Conservation (phyloP, 2,797 vertebrate genomes). For the Kryptolebias ocellatus region DNA sequence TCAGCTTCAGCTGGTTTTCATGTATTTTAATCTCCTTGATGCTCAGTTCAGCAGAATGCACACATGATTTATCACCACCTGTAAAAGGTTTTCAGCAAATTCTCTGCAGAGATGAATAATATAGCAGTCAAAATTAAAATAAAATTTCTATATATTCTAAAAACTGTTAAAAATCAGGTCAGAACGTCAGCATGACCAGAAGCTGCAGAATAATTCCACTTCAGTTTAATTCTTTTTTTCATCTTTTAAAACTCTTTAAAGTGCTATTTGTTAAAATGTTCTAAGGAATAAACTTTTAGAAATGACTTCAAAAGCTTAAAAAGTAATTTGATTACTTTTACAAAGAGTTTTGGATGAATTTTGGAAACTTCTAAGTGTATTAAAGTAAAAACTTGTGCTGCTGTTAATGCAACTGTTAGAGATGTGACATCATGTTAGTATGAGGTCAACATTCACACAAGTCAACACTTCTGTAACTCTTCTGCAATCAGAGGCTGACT, state of each 20-base stretch:
- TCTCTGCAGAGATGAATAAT: too few species aligned
- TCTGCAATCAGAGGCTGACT: conserved; percentile 77
- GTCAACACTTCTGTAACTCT: conserved; percentile 74
- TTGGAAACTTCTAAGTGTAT: conserved; percentile 14
- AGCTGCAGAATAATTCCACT: not conserved
- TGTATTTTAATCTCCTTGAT: not conserved
- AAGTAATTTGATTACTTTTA: not conserved
- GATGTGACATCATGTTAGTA: conserved; percentile 68
- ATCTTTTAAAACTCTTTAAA: not conserved
- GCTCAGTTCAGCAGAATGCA: too few species aligned
- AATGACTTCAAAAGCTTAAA: not conserved
- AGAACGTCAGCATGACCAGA: not conserved
- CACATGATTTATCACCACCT: too few species aligned
- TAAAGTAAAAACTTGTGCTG: conserved; percentile 24
- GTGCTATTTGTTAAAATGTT: not conserved
- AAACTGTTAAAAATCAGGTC: too few species aligned
- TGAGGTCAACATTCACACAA: conserved; percentile 64
- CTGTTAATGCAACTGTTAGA: conserved; percentile 56
- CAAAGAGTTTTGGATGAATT: conserved; percentile 2
- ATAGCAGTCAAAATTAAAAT: too few species aligned
- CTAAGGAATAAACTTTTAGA: not conserved
- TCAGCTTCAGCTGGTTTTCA: not conserved
- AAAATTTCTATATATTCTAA: too few species aligned
- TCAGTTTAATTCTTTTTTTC: not conserved
- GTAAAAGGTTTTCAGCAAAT: too few species aligned